Percentiles rank a stretch among this genome's conserved stretches.
Evolutionary conservation across 2,888 invertebrate species (phyloP).

Genomic region (Abscondita cerata): DNA sequence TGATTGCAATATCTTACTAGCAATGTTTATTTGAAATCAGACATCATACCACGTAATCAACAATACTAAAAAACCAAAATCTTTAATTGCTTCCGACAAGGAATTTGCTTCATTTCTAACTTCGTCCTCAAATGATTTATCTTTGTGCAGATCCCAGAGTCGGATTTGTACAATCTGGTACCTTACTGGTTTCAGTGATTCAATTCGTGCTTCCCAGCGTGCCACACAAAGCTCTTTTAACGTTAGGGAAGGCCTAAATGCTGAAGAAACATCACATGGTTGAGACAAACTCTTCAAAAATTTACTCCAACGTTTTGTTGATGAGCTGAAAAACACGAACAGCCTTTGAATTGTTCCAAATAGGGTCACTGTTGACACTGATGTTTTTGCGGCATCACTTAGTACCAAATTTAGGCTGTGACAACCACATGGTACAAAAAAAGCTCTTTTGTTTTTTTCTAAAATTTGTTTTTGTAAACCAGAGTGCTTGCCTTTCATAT

Average conservation of each 20-base stretch:
- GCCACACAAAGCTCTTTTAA: not conserved
- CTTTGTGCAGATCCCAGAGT: not conserved
- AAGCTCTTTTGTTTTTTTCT: not conserved
- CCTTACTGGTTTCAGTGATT: not conserved
- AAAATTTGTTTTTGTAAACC: not conserved
- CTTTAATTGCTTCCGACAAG: constrained; percentile 4
- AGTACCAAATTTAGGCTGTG: not conserved
- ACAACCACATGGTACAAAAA: not conserved
- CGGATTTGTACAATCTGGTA: constrained; percentile 1
- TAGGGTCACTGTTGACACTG: not conserved
- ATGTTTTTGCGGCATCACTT: constrained; percentile 4
- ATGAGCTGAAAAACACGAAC: not conserved
- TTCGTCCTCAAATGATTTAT: not conserved
- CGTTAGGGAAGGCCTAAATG: not conserved
- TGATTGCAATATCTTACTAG: not conserved
- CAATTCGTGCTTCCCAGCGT: not conserved
- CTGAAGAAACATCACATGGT: not conserved
- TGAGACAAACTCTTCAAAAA: not conserved
- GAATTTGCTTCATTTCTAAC: constrained; percentile 1
- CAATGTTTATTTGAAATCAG: not conserved
- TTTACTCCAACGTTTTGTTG: constrained; percentile 3
- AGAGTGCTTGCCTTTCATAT: constrained; percentile 4
- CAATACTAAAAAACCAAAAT: not conserved
- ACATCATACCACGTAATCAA: not conserved
- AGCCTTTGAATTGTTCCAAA: constrained; percentile 7